Conservation (phyloP, 2,113 vertebrate genomes). For the Ptilorrhoa leucosticta region DNA sequence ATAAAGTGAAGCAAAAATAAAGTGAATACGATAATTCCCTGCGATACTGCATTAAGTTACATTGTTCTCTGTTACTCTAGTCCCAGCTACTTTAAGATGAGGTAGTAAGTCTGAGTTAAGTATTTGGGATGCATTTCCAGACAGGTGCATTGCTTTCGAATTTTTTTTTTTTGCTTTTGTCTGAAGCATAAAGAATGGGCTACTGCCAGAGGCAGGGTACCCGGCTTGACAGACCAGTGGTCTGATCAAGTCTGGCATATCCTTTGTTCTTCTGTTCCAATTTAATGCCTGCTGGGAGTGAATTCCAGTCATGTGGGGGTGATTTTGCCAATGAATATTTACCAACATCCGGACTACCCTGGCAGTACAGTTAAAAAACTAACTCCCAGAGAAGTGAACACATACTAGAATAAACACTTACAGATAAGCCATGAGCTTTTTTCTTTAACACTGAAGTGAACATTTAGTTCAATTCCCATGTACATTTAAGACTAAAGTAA, state of each 20-base stretch:
- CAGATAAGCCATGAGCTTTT: background rate
- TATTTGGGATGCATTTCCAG: background rate
- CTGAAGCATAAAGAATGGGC: constrained; percentile 15
- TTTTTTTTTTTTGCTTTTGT: background rate
- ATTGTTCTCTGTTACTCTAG: background rate
- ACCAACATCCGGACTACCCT: constrained; percentile 24
- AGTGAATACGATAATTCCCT: background rate
- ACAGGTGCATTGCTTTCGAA: background rate
- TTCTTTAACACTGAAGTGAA: background rate
- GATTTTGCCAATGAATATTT: constrained; percentile 60
- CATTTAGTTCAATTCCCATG: background rate
- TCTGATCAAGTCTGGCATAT: constrained; percentile 61
- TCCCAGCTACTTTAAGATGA: background rate
- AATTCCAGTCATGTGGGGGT: constrained; percentile 49
- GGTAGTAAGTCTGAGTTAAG: background rate
- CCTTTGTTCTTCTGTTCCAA: constrained; percentile 63
- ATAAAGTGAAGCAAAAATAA: background rate
- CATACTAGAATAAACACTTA: background rate
- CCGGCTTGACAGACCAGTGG: constrained; percentile 49
- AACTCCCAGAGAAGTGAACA: background rate
- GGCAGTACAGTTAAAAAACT: constrained; percentile 5
- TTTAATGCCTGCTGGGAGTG: constrained; percentile 58
- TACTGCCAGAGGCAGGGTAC: constrained; percentile 47
- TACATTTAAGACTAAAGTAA: background rate
- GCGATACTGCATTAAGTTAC: background rate